Evolutionary conservation across 1,140 invertebrate genomes (phyloP).

Genomic region (Yoshiicerus persimilis): DNA sequence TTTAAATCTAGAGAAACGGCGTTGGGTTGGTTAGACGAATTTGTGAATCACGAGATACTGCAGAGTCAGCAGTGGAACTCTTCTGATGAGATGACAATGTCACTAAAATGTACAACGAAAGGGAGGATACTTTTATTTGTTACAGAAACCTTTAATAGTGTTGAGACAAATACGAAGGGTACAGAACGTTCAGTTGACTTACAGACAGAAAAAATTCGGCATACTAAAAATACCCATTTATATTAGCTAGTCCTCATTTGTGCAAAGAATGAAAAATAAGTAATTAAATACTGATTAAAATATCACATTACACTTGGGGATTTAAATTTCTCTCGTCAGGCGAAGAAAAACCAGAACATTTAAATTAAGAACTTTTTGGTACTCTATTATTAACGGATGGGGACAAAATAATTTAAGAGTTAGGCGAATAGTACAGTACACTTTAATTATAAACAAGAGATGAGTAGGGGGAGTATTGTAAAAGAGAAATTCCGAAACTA

Average conservation of each 20-base stretch:
- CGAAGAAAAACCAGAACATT: not conserved
- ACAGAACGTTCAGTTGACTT: no score
- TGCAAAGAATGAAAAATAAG: no score
- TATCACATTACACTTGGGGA: no score
- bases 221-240: not conserved
- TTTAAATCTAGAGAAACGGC: not conserved
- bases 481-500: not conserved
- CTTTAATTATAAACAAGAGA: no score
- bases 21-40: not conserved
- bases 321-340: not conserved
- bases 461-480: not conserved
- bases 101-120: not conserved
- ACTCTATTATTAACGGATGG: no score
- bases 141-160: no score
- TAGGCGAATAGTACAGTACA: no score
- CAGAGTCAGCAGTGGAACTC: not conserved
- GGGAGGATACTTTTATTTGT: not conserved
- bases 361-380: no score
- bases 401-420: no score
- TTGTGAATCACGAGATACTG: not conserved
- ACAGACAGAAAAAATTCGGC: not conserved
- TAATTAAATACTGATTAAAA: no score
- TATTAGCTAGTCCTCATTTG: no score
- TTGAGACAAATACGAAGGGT: no score
- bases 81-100: not conserved